Conservation (phyloP, 2,797 vertebrate genomes). For the Allobates femoralis region DNA sequence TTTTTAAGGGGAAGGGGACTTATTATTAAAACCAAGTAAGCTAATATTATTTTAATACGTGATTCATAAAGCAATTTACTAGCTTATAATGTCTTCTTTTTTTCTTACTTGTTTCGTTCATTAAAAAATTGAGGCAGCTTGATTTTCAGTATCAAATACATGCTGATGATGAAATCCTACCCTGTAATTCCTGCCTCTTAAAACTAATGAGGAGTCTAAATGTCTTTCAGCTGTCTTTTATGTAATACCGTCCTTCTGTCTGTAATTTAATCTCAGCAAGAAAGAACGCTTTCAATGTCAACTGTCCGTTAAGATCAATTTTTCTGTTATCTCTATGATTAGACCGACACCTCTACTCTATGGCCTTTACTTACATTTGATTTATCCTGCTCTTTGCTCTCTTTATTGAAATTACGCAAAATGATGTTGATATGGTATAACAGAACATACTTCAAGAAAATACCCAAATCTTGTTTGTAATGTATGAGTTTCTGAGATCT, state of each 20-base stretch:
- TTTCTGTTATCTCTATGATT: background rate
- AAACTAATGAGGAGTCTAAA: slow-evolving; percentile 2
- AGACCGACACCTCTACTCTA: background rate
- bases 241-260: background rate
- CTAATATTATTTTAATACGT: background rate
- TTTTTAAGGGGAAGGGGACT: too few species aligned
- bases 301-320: background rate
- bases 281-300: slow-evolving; percentile 9
- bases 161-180: slow-evolving; percentile 13
- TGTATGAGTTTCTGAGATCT: background rate
- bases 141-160: background rate
- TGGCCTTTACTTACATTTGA: background rate
- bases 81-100: background rate
- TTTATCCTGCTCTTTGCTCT: background rate
- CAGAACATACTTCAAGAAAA: background rate
- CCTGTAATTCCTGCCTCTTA: background rate
- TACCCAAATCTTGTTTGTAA: background rate
- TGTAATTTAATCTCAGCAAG: background rate
- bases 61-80: background rate
- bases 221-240: slow-evolving; percentile 6
- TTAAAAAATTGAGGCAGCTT: background rate
- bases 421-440: background rate
- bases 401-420: background rate
- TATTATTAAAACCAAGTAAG: too few species aligned
- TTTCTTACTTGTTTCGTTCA: background rate